Percentiles rank a stretch among this genome's conserved stretches.
Evolutionary conservation across 2,888 invertebrate genomes (phyloP).

Genomic region (Lycocerus yunnanus): DNA sequence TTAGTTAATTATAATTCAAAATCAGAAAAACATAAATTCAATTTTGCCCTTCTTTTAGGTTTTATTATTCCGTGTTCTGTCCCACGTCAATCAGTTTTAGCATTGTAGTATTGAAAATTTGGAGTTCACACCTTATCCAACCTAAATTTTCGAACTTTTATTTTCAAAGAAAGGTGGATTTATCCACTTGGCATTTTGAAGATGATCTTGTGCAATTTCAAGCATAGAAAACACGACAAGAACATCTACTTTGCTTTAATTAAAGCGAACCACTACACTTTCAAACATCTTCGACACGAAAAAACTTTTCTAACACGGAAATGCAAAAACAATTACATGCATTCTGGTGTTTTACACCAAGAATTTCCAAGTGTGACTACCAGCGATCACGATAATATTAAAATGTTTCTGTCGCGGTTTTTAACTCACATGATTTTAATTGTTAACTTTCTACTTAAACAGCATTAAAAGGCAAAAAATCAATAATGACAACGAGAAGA

Average conservation of each 20-base stretch:
- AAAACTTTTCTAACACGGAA: not conserved
- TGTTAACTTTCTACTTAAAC: not conserved
- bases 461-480: not conserved
- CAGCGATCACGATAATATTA: slow-evolving; percentile 15
- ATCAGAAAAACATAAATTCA: not conserved
- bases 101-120: no score
- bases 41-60: not conserved
- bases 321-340: slow-evolving; percentile 16
- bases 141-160: not conserved
- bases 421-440: not conserved
- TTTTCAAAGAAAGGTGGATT: not conserved
- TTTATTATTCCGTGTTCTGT: no score
- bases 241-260: not conserved
- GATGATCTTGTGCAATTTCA: not conserved
- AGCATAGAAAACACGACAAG: not conserved
- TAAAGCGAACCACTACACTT: not conserved
- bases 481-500: not conserved
- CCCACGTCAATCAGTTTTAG: no score
- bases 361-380: slow-evolving; percentile 18
- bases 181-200: not conserved
- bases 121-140: no score
- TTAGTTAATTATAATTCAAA: not conserved
- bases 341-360: slow-evolving; percentile 7
- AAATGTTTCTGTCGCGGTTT: slow-evolving; percentile 4
- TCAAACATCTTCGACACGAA: not conserved